Base-by-base conservation (phyloP, 2,113 vertebrate genomes). In the Actenoides hombroni region DNA sequence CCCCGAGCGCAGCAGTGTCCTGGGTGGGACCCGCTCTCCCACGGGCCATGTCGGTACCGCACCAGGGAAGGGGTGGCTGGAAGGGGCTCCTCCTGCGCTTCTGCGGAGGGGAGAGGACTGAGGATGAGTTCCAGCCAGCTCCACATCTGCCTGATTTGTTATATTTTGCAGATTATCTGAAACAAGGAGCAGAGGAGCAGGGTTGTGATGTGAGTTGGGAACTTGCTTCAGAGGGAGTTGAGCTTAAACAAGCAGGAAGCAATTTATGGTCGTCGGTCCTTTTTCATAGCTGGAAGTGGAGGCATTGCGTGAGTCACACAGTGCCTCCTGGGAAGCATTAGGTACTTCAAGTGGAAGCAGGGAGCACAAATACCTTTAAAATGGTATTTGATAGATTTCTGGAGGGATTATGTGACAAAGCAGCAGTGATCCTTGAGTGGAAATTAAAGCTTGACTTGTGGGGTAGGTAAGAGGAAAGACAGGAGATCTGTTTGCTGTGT, bases 361-460 rank as follows among this genome's bases (percentile, higher is more conserved):
- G 54, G 42, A 86, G 46, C 79, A 61, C 40, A 86, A 75, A 71
- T 92, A 39, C 59, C 59, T 88, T 84, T 94, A 42, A 71, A 86
- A 91, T 79, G 28, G 77, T 94, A 75, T 92, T 84, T 46, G 61
- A 42, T 82, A 35, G 25, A 46, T 86, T 94, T 88, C 64, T 84
- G 64, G n/a, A 90, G 80, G 63, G 94, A 75, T 92, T 88, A 81
- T 9, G 23, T 88, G 73, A 33, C 56, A 68, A 88, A 94, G 53
- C 28, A 86, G 60, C 63, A 29, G 56, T 28, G 91, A 86, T 81
- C 60, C 83, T 84, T 56, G 68, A 84, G 46, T 1, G 2, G 92
- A 97, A 96, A 94, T 88, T 77, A 51, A 77, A 86, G 48, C 68
- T 94, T 94, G 76, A 75, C 76, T 51, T 92, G 76, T 39, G 11